Percentiles rank a stretch among this genome's conserved stretches.
These are phyloP conservation scores for Saimiri boliviensis DNA, from an alignment of 2,113 vertebrate genomes.

Conservation along the genomic window DNA sequence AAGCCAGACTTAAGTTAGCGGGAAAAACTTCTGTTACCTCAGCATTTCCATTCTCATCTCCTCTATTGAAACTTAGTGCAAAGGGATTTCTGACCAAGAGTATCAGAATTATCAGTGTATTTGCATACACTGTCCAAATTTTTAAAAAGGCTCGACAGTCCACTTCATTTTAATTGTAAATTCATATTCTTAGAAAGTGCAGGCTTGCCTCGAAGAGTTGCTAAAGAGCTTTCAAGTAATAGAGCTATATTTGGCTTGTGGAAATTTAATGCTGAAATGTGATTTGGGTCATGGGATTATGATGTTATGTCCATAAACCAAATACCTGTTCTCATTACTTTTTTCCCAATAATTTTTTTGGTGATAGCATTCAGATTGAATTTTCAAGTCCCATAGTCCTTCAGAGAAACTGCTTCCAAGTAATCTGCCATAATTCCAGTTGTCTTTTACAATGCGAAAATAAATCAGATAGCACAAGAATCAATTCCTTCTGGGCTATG, in stretches of 20 bases:
- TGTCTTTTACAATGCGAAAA: not conserved
- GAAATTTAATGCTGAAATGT: not conserved
- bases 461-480: not conserved
- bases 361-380: not conserved
- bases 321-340: not conserved
- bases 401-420: not conserved
- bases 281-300: not conserved
- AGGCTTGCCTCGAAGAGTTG: not conserved
- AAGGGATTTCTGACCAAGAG: not conserved
- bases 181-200: conserved; percentile 74
- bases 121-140: not conserved
- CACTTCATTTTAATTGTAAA: conserved; percentile 72
- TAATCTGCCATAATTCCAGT: not conserved
- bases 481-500: too few relatives aligned
- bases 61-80: not conserved
- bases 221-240: conserved; percentile 30
- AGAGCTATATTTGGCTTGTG: not conserved
- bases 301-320: not conserved
- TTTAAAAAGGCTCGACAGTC: not conserved
- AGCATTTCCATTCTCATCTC: not conserved
- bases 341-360: not conserved
- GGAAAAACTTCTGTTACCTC: not conserved
- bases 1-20: not conserved
- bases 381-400: not conserved
- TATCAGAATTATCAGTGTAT: not conserved